Evolutionary conservation across 2,888 invertebrate genomes (phyloP).

Genomic region (Aricia artaxerxes): DNA sequence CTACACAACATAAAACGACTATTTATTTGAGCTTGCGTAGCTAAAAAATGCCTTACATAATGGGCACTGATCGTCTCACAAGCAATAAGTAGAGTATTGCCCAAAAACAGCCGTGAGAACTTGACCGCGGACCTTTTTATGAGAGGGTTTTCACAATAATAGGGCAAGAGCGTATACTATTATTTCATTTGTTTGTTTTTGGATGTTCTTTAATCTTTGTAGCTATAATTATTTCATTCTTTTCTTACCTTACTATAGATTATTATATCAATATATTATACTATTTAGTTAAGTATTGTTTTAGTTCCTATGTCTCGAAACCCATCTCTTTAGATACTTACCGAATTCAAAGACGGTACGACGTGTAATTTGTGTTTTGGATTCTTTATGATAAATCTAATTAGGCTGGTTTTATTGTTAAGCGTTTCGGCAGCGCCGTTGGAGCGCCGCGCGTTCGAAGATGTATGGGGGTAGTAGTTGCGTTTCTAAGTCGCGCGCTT

Average conservation of each 20-base stretch:
- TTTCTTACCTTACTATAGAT: no score
- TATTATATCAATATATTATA: no score
- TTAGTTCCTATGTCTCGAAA: no score
- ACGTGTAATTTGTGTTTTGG: no score
- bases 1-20: not conserved
- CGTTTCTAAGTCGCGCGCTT: no score
- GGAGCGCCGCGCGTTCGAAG: no score
- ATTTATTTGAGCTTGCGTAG: not conserved
- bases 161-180: not conserved
- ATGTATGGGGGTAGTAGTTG: no score
- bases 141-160: not conserved
- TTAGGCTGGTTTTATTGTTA: no score
- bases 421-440: no score
- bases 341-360: no score
- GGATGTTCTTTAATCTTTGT: not conserved
- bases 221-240: not conserved
- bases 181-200: not conserved
- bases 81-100: constrained; percentile 5
- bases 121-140: not conserved
- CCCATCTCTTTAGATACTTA: no score
- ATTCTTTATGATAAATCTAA: not conserved
- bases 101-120: not conserved
- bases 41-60: not conserved
- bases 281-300: no score
- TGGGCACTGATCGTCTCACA: not conserved